Evolutionary conservation across 2,797 vertebrate species (phyloP), one percentile per base, ranked within the genome.

Genomic region (Threskiornis aethiopicus): DNA sequence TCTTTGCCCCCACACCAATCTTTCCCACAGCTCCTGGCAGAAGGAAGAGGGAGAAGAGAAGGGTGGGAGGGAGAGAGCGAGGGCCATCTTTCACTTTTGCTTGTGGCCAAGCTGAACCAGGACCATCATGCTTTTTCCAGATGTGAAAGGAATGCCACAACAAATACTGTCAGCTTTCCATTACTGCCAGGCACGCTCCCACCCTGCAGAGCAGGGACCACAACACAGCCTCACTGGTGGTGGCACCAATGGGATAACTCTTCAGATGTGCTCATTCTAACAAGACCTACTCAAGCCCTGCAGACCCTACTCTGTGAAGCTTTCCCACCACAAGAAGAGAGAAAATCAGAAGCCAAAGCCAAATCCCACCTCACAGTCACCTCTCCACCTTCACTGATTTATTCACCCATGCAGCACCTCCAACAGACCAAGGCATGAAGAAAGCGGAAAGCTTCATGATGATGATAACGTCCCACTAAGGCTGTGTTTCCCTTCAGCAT

Each of bases 1-100:
- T 64, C 16, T 77, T 59, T 47, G 28, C 14, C 14, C 25, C n/a
- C 5, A 4, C 24, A 22, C 37, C n/a, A 47, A 3, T 21, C n/a
- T 20, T 94, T 76, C 24, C 57, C n/a, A 26, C 26, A 72, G 24
- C 17, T 84, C 54, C 78, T 59, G 62, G 20, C 22, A 66, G 62
- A 44, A 39, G 25, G 18, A 64, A 78, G 28, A 79, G 12, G 24
- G 39, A 58, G 44, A 66, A 73, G 39, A 59, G 35, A 46, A 52
- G 11, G 44, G 24, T 24, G 37, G 17, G 13, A 37, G 4, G 51
- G 52, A 64, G 33, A 67, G 22, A 54, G 5, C 0, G 1, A 76
- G 31, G 25, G 8, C 0, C 9, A 4, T 26, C 67, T 35, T 5
- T 44, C 51, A 19, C 42, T 31, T 61, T 33, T 57, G 19, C 37